Conservation (phyloP, 2,888 invertebrate species). For the Nudaria mundana region DNA sequence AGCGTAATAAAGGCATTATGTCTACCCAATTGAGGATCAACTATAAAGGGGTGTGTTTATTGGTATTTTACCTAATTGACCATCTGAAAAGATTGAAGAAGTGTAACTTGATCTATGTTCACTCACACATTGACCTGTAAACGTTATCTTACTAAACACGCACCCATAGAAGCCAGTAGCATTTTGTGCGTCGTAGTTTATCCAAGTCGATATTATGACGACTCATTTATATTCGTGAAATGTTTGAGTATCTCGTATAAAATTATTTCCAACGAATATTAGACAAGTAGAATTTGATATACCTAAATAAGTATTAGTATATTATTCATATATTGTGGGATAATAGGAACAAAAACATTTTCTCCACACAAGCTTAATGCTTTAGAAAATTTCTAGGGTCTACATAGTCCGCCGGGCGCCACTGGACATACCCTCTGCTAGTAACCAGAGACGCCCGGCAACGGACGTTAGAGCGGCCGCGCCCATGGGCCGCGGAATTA, state of each 20-base stretch:
- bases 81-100: conserved; percentile 15
- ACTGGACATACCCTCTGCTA: too few species aligned
- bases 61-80: conserved; percentile 19
- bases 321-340: conserved; percentile 1
- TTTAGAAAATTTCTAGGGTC: too few species aligned
- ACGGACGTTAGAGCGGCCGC: too few species aligned
- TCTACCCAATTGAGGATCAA: too few species aligned
- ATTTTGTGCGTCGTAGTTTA: conserved; percentile 61
- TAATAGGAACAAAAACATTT: too few species aligned
- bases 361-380: too few species aligned
- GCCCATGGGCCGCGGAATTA: too few species aligned
- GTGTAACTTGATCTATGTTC: conserved; percentile 36
- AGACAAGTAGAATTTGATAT: conserved; percentile 9
- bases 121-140: conserved; percentile 31
- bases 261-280: conserved; percentile 10
- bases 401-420: too few species aligned
- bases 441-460: too few species aligned
- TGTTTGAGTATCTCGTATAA: conserved; percentile 36
- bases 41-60: too few species aligned
- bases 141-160: conserved; percentile 26
- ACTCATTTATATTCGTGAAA: conserved; percentile 47
- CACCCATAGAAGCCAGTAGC: conserved; percentile 22
- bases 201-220: conserved; percentile 31
- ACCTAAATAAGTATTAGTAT: not conserved
- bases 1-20: too few species aligned